Evolutionary conservation across 1,140 invertebrate genomes (phyloP).

Genomic region (Phenacoccus solenopsis): DNA sequence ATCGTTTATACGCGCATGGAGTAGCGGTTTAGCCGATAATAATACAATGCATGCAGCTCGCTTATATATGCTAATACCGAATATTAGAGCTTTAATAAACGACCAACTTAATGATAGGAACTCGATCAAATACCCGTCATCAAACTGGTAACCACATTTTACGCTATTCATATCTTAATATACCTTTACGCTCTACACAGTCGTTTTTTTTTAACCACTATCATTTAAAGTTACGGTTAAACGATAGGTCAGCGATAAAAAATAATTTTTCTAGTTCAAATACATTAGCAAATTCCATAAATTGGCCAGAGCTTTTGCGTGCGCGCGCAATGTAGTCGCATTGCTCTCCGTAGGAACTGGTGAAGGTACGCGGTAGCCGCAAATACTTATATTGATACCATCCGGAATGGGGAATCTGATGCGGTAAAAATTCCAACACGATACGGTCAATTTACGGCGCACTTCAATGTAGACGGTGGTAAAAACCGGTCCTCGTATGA

Average conservation of each 20-base stretch:
- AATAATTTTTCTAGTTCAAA: background rate
- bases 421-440: background rate
- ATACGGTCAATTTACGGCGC: background rate
- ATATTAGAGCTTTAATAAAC: background rate
- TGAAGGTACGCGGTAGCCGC: background rate
- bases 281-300: background rate
- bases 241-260: background rate
- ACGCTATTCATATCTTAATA: background rate
- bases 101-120: background rate
- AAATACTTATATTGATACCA: background rate
- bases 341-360: background rate
- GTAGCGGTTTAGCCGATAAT: background rate
- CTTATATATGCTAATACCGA: background rate
- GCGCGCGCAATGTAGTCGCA: background rate
- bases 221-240: background rate
- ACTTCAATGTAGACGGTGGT: background rate
- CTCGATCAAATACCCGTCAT: background rate
- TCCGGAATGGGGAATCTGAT: background rate
- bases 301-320: too few species aligned
- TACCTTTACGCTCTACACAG: too few species aligned
- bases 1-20: too few species aligned
- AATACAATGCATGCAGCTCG: background rate
- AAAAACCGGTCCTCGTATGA: background rate
- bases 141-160: background rate
- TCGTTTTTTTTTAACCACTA: background rate